Base-by-base conservation (phyloP, 2,888 invertebrate genomes). In the Drosophila affinis region DNA sequence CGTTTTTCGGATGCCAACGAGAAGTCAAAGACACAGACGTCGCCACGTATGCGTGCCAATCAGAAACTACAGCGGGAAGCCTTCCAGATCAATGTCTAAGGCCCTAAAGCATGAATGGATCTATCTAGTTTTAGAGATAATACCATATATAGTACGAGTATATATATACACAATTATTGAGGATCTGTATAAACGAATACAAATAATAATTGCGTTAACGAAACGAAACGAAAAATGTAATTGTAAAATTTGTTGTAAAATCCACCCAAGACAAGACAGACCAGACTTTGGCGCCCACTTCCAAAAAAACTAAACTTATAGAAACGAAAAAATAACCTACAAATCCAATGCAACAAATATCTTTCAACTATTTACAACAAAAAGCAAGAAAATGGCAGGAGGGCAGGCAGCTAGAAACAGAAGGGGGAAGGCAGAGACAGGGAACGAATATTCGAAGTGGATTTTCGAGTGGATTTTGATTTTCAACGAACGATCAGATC, bases 21-120 rank as follows among this genome's bases (percentile, higher is more conserved):
- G 75, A 91, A 91, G 92, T 76, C 90, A 59, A 91, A 91, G 83
- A 88, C 90, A 58, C 92, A 92, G 78, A 90, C 93, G 88, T 90
- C 92, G 77, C 92, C 92, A 79, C 91, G 92, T 75, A 89, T 92
- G 87, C 92, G 92, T 90, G 90, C 91, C 91, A 94, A 93, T 87
- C 92, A 90, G 78, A 94, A 94, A 90, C 91, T 94, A 73, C 92
- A 94, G 75, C 93, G 95, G 72, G 95, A 95, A 92, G 94, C 96
- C 79, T 96, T 96, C 93, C 96, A 96, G 93, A 96, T 96, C 88
- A 96, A 96, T 92, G 96, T 96, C 86, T 96, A 94, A 78, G 73
- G 64, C 27, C 52, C 47, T 45, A 67, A 56, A 56, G 14, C 24
- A 62, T 45, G n/a, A 18, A 34, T 44, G 29, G 34, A 34, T 39